Base-by-base conservation (phyloP, 2,113 vertebrate genomes). In the Xiphophorus hellerii region DNA sequence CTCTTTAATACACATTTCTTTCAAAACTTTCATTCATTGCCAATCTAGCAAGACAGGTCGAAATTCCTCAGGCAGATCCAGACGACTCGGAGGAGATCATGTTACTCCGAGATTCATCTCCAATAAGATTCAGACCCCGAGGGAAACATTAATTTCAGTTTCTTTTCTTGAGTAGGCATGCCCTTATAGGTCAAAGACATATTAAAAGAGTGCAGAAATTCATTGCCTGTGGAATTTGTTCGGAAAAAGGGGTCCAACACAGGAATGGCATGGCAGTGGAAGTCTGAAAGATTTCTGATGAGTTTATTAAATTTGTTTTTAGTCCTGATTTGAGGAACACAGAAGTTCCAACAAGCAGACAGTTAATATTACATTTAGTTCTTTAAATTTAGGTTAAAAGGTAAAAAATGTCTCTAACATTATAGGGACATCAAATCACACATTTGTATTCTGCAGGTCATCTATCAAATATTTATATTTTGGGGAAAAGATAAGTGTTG, bases 1-100 rank as follows among this genome's bases (percentile, higher is more conserved):
- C 25, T 25, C 7, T 58, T n/a, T 58, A 7, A 58, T 9, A n/a
- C 51, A 58, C 17, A 58, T 28, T 33, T 27, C 28, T 42, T 73
- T 58, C 1, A 28, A 31, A 60, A 48, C 5, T 4, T 15, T 5
- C 14, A 1, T 13, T 64, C 54, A 4, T 74, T 66, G 58, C 25
- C 3, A 76, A 37, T 27, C 6, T 69, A 30, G 14, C 58, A 54
- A 78, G 33, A 73, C 15, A 6, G n/a, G 5, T 51, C 69, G 44
- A n/a, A 83, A 92, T 92, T 90, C 76, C 85, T 82, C 27, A n/a
- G 77, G 70, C 91, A 93, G 74, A 90, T 85, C 75, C 48, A 58
- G 84, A 62, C 90, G 12, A 15, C 69, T 74, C 72, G 0, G 1
- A 60, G 54, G 35, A 25, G 20, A 61, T 31, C 8, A 39, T 27